phyloP scores from a whole-genome alignment of 2,113 vertebrate species.

The Mormyrus lacerda region DNA sequence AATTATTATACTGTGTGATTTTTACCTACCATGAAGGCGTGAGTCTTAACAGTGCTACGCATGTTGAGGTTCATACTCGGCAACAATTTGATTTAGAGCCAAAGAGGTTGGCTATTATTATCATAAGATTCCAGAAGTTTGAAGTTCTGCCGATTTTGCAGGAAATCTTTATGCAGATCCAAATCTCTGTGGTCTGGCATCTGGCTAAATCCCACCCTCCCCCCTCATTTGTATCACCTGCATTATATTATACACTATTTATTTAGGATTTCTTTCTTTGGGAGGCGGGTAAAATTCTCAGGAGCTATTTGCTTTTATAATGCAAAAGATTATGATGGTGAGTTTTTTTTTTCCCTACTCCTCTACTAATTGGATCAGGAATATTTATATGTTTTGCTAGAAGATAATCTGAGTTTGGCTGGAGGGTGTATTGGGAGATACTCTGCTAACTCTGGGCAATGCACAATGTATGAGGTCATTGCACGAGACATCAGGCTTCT shows the following conservation, averaged over 20 bases:
- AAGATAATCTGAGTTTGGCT: slow-evolving; percentile 17
- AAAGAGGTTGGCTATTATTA: not conserved
- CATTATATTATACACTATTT: not conserved
- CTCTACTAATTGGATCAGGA: slow-evolving; percentile 48
- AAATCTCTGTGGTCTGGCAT: not conserved
- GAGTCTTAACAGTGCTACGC: too few species aligned
- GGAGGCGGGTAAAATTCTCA: not conserved
- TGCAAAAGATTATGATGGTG: slow-evolving; percentile 30
- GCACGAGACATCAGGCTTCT: not conserved
- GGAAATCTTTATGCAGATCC: not conserved
- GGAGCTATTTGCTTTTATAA: not conserved
- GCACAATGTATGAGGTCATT: not conserved
- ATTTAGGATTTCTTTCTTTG: not conserved
- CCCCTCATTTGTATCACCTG: not conserved
- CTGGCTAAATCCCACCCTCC: not conserved
- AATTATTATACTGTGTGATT: not conserved
- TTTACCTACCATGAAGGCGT: not conserved
- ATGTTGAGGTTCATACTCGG: not conserved
- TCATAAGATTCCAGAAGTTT: not conserved
- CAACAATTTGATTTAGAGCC: not conserved
- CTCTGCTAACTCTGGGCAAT: not conserved
- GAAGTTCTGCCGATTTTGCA: not conserved
- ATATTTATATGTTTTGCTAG: slow-evolving; percentile 48
- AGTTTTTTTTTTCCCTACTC: slow-evolving; percentile 36
- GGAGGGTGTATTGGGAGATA: not conserved